Percentiles rank a stretch among this genome's conserved stretches.
Conservation (phyloP, 2,888 invertebrate genomes). For the Drosophila meridiana region DNA sequence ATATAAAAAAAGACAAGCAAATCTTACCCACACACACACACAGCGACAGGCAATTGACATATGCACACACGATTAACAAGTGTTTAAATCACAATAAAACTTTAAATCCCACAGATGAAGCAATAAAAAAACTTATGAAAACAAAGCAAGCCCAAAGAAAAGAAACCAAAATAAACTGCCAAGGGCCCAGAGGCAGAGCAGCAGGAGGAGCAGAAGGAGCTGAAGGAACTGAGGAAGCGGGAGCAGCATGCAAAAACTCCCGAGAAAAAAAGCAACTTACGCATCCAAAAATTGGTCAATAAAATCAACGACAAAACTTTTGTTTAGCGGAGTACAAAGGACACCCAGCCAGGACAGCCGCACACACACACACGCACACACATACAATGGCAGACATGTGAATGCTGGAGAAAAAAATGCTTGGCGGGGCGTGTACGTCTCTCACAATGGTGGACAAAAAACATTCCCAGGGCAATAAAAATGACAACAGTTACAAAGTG, state of each 20-base stretch:
- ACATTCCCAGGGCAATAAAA: slow-evolving; percentile 81
- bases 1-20: neutral
- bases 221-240: neutral
- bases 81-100: slow-evolving; percentile 81
- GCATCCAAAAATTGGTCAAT: slow-evolving; percentile 80
- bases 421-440: slow-evolving; percentile 69
- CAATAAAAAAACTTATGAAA: slow-evolving; percentile 78
- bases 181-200: slow-evolving; percentile 26
- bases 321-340: slow-evolving; percentile 69
- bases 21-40: slow-evolving; percentile 17
- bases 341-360: slow-evolving; percentile 64
- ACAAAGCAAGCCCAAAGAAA: slow-evolving; percentile 56
- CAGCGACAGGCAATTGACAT: slow-evolving; percentile 67
- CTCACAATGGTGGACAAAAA: slow-evolving; percentile 73
- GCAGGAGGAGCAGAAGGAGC: slow-evolving; percentile 8
- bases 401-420: slow-evolving; percentile 37
- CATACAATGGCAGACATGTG: slow-evolving; percentile 24
- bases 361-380: slow-evolving; percentile 24
- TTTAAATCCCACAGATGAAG: slow-evolving; percentile 79
- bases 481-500: slow-evolving; percentile 82
- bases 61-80: slow-evolving; percentile 81
- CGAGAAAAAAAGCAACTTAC: slow-evolving; percentile 62
- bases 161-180: slow-evolving; percentile 61
- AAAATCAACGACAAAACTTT: slow-evolving; percentile 81
- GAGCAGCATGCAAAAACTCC: slow-evolving; percentile 68